phyloP scores from a whole-genome alignment of 2,888 invertebrate genomes.

The Parnassius apollo region DNA sequence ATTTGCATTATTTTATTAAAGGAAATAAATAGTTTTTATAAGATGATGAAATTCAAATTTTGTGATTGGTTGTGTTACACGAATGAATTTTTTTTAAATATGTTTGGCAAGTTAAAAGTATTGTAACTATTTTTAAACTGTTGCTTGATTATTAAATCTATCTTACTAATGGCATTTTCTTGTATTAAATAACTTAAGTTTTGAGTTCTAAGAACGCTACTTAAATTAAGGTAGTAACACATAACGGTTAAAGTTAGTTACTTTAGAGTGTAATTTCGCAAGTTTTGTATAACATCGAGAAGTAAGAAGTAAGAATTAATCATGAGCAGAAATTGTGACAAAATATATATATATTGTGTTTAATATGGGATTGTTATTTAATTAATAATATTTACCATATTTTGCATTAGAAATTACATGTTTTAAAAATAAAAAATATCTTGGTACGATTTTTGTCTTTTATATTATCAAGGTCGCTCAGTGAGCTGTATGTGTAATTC shows the following conservation, averaged over 20 bases:
- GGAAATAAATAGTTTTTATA: no score
- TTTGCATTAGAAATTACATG: not conserved
- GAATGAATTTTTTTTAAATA: no score
- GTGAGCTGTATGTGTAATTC: no score
- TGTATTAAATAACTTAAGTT: not conserved
- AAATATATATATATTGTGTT: not conserved
- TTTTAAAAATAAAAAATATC: conserved; percentile 11
- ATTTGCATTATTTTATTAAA: no score
- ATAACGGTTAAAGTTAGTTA: conserved; percentile 18
- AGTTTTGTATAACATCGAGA: not conserved
- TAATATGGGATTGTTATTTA: conserved; percentile 2
- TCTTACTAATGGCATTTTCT: conserved; percentile 8
- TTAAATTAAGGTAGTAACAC: conserved; percentile 11
- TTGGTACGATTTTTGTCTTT: not conserved
- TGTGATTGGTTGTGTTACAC: no score
- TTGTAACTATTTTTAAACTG: conserved; percentile 18
- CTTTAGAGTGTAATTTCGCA: conserved; percentile 1
- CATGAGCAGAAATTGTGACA: conserved; percentile 19
- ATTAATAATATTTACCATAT: conserved; percentile 7
- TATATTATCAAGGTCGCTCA: no score
- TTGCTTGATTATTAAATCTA: conserved; percentile 2
- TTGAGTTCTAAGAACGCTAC: conserved; percentile 9
- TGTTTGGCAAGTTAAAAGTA: no score
- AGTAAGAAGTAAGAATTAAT: conserved; percentile 11
- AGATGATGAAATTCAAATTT: no score